Percentiles rank a stretch among this genome's conserved stretches.
Conservation (phyloP, 2,888 invertebrate genomes). For the Electrophaes corylata region DNA sequence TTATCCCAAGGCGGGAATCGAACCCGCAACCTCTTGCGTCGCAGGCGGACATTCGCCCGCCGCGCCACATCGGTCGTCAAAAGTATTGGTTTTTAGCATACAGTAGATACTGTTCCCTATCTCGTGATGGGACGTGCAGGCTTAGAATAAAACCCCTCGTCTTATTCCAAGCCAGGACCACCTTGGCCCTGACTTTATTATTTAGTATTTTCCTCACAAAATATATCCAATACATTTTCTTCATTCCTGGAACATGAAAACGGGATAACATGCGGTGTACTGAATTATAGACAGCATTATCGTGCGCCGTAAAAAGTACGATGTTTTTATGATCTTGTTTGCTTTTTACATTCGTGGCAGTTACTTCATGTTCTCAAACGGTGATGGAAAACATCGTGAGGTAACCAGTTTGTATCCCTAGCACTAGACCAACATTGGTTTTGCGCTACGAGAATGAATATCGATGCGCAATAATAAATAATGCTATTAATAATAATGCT, state of each 20-base stretch:
- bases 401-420: background rate
- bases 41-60: too few relatives aligned
- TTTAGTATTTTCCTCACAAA: constrained; percentile 3
- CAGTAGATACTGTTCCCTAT: too few relatives aligned
- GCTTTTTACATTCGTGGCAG: constrained; percentile 44
- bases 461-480: too few relatives aligned
- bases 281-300: constrained; percentile 55
- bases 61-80: too few relatives aligned
- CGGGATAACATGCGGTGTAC: constrained; percentile 42
- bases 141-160: too few relatives aligned
- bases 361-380: constrained; percentile 29
- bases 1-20: too few relatives aligned
- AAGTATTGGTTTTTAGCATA: too few relatives aligned
- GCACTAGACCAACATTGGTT: too few relatives aligned
- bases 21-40: too few relatives aligned
- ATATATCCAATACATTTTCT: constrained; percentile 26
- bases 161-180: background rate
- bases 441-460: too few relatives aligned
- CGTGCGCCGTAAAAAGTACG: constrained; percentile 49
- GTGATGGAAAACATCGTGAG: background rate
- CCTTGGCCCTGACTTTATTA: background rate
- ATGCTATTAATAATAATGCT: too few relatives aligned
- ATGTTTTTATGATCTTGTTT: constrained; percentile 55
- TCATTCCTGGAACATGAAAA: constrained; percentile 39
- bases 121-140: too few relatives aligned